Conservation (phyloP, 2,888 invertebrate genomes). For the Mythimna vitellina region DNA sequence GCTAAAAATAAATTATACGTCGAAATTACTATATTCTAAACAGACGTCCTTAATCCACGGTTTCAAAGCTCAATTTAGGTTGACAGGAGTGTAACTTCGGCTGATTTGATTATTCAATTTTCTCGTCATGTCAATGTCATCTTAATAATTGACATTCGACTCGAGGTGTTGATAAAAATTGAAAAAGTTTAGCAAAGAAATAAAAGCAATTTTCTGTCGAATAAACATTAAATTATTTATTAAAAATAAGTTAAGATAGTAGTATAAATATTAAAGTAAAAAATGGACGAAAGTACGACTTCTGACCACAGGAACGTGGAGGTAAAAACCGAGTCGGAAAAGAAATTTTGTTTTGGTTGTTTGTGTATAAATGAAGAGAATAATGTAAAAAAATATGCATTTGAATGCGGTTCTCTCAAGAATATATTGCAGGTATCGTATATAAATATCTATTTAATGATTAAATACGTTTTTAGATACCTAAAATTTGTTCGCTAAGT, state of each 20-base stretch:
- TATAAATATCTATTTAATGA: neutral
- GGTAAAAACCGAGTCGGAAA: conserved; percentile 20
- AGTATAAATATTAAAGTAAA: neutral
- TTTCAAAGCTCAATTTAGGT: accelerated
- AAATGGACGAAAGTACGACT: conserved; percentile 41
- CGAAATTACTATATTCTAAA: accelerated
- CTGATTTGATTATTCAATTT: neutral
- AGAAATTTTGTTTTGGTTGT: conserved; percentile 76
- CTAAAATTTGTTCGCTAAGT: neutral
- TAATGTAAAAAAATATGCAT: conserved; percentile 65
- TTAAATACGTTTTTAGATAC: neutral
- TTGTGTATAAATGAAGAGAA: conserved; percentile 68
- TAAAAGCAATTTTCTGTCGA: conserved; percentile 1
- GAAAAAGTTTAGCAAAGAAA: conserved; percentile 7
- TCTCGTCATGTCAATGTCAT: neutral
- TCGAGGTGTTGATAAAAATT: neutral
- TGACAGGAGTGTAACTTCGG: neutral
- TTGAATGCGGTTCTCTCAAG: conserved; percentile 73
- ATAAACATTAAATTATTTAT: neutral
- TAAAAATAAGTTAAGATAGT: neutral
- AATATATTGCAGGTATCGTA: conserved; percentile 77
- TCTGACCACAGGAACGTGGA: conserved; percentile 8
- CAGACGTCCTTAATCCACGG: accelerated
- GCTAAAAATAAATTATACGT: conserved; percentile 1
- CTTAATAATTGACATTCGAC: conserved; percentile 10